Conservation (phyloP, 2,797 vertebrate species). For the Sparus aurata region DNA sequence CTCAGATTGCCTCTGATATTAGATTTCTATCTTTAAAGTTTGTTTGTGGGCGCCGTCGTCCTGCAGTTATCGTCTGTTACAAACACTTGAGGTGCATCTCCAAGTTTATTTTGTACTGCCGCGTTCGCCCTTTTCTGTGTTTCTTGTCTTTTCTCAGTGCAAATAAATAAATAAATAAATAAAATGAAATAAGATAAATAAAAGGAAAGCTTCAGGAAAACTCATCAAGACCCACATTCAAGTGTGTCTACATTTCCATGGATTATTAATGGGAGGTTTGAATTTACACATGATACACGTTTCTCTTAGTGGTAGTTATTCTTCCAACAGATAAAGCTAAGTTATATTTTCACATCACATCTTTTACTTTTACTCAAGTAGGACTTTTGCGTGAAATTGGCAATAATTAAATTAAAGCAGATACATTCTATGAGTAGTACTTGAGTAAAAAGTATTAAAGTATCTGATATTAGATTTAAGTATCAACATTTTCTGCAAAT, state of each 20-base stretch:
- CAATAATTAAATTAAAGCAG: too few relatives aligned
- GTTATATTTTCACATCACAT: too few relatives aligned
- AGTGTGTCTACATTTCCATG: constrained; percentile 2
- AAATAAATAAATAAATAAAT: constrained; percentile 35
- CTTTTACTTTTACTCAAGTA: too few relatives aligned
- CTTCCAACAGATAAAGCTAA: background rate
- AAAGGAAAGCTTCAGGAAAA: background rate
- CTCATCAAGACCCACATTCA: background rate
- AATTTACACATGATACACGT: background rate
- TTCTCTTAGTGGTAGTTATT: background rate
- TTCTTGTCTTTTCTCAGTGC: background rate
- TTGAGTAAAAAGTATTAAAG: too few relatives aligned
- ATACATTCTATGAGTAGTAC: too few relatives aligned
- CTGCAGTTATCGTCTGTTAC: constrained; percentile 11
- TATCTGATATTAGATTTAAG: too few relatives aligned
- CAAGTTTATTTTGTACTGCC: constrained; percentile 30
- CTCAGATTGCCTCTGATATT: constrained; percentile 37
- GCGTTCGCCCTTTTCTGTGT: background rate
- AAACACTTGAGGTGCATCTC: constrained; percentile 7
- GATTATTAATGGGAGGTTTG: background rate
- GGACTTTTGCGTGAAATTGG: too few relatives aligned
- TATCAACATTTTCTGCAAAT: too few relatives aligned
- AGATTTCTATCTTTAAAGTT: constrained; percentile 38
- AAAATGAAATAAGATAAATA: background rate
- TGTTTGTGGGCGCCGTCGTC: constrained; percentile 7